Evolutionary conservation across 1,140 invertebrate species (phyloP).

Genomic region (Camponotus floridanus): DNA sequence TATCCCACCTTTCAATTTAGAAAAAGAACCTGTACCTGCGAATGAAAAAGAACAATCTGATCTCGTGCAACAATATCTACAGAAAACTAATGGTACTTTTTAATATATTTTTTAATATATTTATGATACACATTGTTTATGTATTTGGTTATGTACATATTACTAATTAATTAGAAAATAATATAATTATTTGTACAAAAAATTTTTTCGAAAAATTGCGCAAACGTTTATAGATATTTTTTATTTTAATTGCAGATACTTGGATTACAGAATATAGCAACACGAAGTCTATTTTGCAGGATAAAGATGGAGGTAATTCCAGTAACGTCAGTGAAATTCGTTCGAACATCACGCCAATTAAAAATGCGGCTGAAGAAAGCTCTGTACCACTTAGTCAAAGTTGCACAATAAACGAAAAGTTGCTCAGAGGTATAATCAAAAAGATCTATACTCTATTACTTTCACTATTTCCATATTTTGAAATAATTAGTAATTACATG

Average conservation of each 20-base stretch:
- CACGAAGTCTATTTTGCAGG: conserved; percentile 19
- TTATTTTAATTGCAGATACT: conserved; percentile 10
- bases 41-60: conserved; percentile 68
- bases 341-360: neutral
- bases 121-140: neutral
- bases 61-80: conserved; percentile 80
- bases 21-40: conserved; percentile 52
- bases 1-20: conserved; percentile 74
- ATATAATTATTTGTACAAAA: neutral
- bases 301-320: conserved; percentile 1
- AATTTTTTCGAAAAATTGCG: neutral
- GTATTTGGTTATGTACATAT: neutral
- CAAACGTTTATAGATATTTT: neutral
- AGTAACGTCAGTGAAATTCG: neutral
- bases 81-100: conserved; percentile 71
- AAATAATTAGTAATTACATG: neutral
- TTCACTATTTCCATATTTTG: neutral
- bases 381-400: conserved; percentile 67
- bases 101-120: too few species aligned
- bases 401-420: conserved; percentile 64
- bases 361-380: conserved; percentile 51
- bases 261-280: conserved; percentile 56
- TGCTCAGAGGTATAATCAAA: conserved; percentile 73
- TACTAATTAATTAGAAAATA: conserved; percentile 14
- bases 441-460: neutral